Evolutionary conservation across 2,113 vertebrate species (phyloP), one percentile per base, ranked within the genome.

Genomic region (Anarhynchus alexandrinus): DNA sequence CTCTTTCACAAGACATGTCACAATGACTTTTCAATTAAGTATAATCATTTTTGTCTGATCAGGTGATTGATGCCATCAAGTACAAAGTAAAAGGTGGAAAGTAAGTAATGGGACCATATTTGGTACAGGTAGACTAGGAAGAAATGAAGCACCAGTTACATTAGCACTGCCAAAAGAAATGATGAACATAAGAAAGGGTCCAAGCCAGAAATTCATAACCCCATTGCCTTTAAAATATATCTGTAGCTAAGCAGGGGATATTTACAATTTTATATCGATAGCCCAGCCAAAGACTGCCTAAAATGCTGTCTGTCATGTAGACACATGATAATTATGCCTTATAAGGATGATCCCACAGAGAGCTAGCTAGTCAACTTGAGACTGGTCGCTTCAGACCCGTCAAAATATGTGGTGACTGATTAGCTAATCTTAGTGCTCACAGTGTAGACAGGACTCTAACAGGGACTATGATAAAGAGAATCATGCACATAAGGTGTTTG

Each of bases 21-120:
- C 45, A 83, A 88, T 77, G 58, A 77, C 86, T 86, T 95, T 88
- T 80, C 76, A 83, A 38, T 92, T 94, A 86, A 95, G 34, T 58
- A n/a, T 29, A 66, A 70, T 80, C n/a, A 64, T 19, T 82, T 78
- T 54, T 65, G n/a, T 47, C 38, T 58, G 23, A 69, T 88, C 67
- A 80, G 29, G n/a, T 88, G 70, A 94, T 69, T 79, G 72, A 80
- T 89, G 43, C 8, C 20, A 93, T 71, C 26, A 92, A 69, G 34
- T 34, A 77, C 47, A 65, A 80, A 82, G n/a, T 52, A 94, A 94
- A 69, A 25, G 19, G 23, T 84, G 51, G 30, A 65, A 91, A 54
- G 42, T 32, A 85, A 82, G 23, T 72, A 88, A 81, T 43, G 13
- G 58, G 47, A 82, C 71, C 30, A 16, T 82, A 84, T 79, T 49